These are phyloP conservation scores for Rhodeus uyekii DNA, from an alignment of 2,797 vertebrate genomes.

Conservation along the genomic window DNA sequence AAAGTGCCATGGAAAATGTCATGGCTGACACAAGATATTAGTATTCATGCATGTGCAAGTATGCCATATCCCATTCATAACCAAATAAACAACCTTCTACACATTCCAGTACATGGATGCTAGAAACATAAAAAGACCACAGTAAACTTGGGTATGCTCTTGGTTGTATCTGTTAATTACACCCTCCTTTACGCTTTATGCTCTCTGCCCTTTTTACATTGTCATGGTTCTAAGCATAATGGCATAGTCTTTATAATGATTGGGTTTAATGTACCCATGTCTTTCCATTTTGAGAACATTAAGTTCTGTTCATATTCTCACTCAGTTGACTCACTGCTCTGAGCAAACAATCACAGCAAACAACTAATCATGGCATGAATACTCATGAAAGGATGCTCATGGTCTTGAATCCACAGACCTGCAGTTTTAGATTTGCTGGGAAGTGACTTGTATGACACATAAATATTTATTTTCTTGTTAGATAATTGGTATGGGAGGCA, in stretches of 20 bases:
- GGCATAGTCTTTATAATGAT: constrained; percentile 24
- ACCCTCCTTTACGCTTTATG: constrained; percentile 35
- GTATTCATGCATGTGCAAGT: neutral
- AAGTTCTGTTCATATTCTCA: constrained; percentile 29
- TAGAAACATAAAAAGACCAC: neutral
- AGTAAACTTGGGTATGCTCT: neutral
- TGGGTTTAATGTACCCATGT: neutral
- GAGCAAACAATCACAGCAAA: constrained; percentile 34
- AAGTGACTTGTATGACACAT: neutral
- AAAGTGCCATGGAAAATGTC: neutral
- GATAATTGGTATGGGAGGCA: neutral
- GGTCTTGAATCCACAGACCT: constrained; percentile 4
- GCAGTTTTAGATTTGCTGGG: neutral
- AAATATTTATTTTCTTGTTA: neutral
- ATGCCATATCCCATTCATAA: neutral
- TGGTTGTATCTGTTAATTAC: constrained; percentile 27
- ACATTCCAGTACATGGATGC: neutral
- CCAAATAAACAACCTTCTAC: neutral
- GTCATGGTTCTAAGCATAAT: constrained; percentile 26
- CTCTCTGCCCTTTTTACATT: constrained; percentile 25
- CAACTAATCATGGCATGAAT: constrained; percentile 30
- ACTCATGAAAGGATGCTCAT: constrained; percentile 18
- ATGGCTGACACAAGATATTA: neutral
- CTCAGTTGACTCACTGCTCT: constrained; percentile 11
- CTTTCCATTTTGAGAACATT: constrained; percentile 30